A percentile compares a stretch with the other conserved stretches of the same genome.
Conservation (phyloP, 2,113 vertebrate genomes). For the Periophthalmodon schlosseri region DNA sequence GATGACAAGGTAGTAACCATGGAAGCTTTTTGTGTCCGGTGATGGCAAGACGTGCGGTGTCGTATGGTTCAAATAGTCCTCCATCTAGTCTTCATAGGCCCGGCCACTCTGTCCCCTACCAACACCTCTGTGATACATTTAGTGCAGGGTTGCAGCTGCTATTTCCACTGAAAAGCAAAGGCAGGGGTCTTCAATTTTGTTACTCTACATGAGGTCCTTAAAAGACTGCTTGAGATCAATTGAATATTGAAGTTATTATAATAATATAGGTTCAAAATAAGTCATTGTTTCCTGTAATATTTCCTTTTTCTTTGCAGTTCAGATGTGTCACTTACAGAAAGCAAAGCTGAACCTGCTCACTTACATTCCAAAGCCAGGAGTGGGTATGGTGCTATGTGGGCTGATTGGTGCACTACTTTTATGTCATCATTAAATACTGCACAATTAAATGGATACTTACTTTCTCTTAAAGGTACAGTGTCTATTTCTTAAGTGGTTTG, state of each 20-base stretch:
- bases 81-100: neutral
- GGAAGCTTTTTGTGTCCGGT: conserved; percentile 1
- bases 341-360: conserved; percentile 39
- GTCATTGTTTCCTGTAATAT: neutral
- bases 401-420: neutral
- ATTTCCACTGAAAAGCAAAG: conserved; percentile 13
- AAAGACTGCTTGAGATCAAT: neutral
- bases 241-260: neutral
- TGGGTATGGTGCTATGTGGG: neutral
- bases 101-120: conserved; percentile 16
- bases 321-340: neutral
- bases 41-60: conserved; percentile 27
- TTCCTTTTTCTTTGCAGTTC: neutral
- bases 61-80: conserved; percentile 41
- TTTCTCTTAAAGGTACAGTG: neutral
- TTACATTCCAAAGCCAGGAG: conserved; percentile 63
- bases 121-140: conserved; percentile 49
- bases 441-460: neutral
- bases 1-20: conserved; percentile 39
- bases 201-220: neutral
- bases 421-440: neutral
- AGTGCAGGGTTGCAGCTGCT: conserved; percentile 18
- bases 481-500: neutral
- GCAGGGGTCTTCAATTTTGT: neutral
- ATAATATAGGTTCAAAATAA: neutral